These are phyloP conservation scores for Hemibates koningsi DNA, from an alignment of 2,113 vertebrate species.

Conservation along the genomic window DNA sequence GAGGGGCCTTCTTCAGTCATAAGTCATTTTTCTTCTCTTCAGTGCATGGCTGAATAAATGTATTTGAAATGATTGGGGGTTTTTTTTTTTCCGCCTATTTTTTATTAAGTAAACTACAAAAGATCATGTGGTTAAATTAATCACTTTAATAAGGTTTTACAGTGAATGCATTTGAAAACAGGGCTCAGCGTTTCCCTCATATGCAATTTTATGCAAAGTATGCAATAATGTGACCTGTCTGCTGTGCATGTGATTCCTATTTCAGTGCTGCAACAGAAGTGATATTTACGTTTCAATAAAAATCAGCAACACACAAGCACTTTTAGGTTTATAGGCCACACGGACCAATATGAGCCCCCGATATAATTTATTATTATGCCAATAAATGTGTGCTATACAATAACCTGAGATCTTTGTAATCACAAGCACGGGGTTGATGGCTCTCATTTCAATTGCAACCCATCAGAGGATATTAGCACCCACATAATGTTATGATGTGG, in stretches of 20 bases:
- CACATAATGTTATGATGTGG: constrained; percentile 4
- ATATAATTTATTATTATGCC: constrained; percentile 23
- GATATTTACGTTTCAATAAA: constrained; percentile 52
- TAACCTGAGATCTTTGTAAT: constrained; percentile 16
- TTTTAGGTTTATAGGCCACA: background rate
- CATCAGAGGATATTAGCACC: constrained; percentile 34
- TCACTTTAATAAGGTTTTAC: background rate
- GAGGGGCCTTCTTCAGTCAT: background rate
- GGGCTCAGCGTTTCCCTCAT: background rate
- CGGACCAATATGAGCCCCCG: constrained; percentile 1
- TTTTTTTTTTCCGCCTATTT: fast-evolving
- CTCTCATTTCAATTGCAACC: background rate
- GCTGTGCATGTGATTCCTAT: background rate
- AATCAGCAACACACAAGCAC: background rate
- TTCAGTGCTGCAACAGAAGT: background rate
- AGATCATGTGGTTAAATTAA: background rate
- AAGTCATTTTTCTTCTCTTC: background rate
- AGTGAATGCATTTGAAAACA: background rate
- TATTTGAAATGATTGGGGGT: background rate
- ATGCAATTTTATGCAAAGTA: background rate
- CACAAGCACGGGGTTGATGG: background rate
- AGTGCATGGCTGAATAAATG: background rate
- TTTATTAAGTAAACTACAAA: background rate
- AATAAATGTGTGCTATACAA: constrained; percentile 34
- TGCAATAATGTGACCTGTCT: background rate